Evolutionary conservation across 2,888 invertebrate species (phyloP), one percentile per base, ranked within the genome.

Genomic region (Meloe dianella): DNA sequence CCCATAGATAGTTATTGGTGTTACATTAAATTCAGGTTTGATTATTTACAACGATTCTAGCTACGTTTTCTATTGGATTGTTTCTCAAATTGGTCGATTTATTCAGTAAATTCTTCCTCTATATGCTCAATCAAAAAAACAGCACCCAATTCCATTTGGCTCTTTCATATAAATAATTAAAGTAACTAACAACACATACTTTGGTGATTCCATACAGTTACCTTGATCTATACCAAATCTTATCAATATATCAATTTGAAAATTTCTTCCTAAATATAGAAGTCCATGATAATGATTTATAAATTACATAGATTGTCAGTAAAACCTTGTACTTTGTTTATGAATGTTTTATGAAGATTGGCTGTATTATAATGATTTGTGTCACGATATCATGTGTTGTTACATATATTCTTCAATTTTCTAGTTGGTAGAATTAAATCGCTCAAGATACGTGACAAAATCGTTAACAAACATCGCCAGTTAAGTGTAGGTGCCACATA

Each of bases 1-100:
- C 38, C 27, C 27, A 63, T 59, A 47, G 57, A 51, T 68, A 17
- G 57, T 60, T 56, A 47, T 64, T 68, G 68, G 68, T 68, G 65
- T 68, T 68, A 68, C 68, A 68, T 65, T 68, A 35, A n/a, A 66
- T 63, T 64, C 17, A 56, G 68, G 62, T 38, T 60, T 62, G 56
- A 60, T 61, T 59, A 63, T 68, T 63, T 65, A 68, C 65, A 65
- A 68, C 61, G 61, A 67, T 67, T 68, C 47, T 47, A 57, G 57
- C 17, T 29, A 29, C 17, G 9, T 62, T 20, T 24, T 35, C 29
- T 66, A 66, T 54, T 65, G 65, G 65, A 68, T 68, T 68, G 65
- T 68, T 68, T 47, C 63, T 56, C 51, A 59, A 47, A 63, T 58
- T 68, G 68, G 68, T 68, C 68, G 57, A 29, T 65, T 67, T 67